Evolutionary conservation across 2,888 invertebrate genomes (phyloP).

Genomic region (Xanthia icteritia): DNA sequence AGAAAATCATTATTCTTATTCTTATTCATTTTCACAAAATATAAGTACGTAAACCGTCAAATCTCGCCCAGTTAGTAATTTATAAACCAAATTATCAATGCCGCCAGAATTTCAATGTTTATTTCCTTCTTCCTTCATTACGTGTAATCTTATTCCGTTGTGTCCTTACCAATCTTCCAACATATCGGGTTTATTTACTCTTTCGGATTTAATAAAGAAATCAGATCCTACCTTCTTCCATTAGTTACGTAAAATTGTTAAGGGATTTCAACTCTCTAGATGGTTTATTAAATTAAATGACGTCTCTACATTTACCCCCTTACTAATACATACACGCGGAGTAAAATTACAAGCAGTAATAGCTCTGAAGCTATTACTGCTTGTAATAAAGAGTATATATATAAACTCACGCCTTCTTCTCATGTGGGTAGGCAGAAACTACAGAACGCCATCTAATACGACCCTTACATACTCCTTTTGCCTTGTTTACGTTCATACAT

Average conservation of each 20-base stretch:
- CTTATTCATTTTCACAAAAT: not conserved
- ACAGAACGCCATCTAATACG: too few species aligned
- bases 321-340: not conserved
- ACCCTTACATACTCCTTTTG: too few species aligned
- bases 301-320: not conserved
- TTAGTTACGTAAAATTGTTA: slow-evolving; percentile 28
- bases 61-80: not conserved
- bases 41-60: not conserved
- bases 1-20: too few species aligned
- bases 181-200: slow-evolving; percentile 29
- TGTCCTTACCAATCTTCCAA: slow-evolving; percentile 23
- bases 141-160: slow-evolving; percentile 50
- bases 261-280: not conserved
- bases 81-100: slow-evolving; percentile 27
- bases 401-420: too few species aligned
- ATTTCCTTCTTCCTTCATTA: slow-evolving; percentile 44
- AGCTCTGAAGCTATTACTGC: too few species aligned
- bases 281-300: slow-evolving; percentile 4
- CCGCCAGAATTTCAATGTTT: slow-evolving; percentile 31
- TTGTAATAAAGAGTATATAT: too few species aligned
- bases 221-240: slow-evolving; percentile 22
- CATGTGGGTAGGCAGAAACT: too few species aligned
- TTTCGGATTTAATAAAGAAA: slow-evolving; percentile 41
- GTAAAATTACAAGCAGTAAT: too few species aligned
- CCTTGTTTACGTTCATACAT: too few species aligned